Conservation (phyloP, 1,140 invertebrate species). For the Arctopsyche grandis region DNA sequence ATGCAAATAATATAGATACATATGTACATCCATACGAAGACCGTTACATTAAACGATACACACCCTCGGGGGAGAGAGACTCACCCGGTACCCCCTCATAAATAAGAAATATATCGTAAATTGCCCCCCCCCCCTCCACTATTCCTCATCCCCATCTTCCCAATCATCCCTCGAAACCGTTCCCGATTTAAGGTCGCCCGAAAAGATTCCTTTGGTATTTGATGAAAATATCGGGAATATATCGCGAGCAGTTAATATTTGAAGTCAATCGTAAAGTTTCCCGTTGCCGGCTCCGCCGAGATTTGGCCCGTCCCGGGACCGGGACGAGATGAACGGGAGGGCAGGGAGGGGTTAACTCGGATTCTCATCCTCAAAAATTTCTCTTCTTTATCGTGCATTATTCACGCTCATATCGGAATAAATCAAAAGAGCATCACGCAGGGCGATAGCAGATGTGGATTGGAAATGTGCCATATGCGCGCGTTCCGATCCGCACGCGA, state of each 20-base stretch:
- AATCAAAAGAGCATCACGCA: constrained; percentile 47
- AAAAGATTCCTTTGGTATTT: constrained; percentile 31
- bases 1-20: constrained; percentile 41
- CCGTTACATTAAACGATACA: constrained; percentile 48
- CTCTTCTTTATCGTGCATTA: constrained; percentile 41
- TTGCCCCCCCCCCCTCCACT: constrained; percentile 28
- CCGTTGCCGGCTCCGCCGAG: constrained; percentile 25
- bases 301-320: constrained; percentile 20
- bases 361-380: neutral
- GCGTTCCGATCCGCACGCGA: neutral
- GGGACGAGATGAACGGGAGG: neutral
- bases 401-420: constrained; percentile 53
- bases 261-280: constrained; percentile 52
- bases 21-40: constrained; percentile 35
- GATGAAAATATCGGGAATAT: constrained; percentile 48
- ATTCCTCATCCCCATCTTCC: neutral
- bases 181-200: constrained; percentile 7
- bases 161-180: neutral
- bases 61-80: constrained; percentile 12
- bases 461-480: neutral
- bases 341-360: neutral
- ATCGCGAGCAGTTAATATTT: constrained; percentile 50
- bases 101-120: constrained; percentile 49
- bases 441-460: constrained; percentile 28
- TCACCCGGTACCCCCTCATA: constrained; percentile 10